Conservation (phyloP, 92 coral and sea anemone species). For the Bergia puertoricense region DNA sequence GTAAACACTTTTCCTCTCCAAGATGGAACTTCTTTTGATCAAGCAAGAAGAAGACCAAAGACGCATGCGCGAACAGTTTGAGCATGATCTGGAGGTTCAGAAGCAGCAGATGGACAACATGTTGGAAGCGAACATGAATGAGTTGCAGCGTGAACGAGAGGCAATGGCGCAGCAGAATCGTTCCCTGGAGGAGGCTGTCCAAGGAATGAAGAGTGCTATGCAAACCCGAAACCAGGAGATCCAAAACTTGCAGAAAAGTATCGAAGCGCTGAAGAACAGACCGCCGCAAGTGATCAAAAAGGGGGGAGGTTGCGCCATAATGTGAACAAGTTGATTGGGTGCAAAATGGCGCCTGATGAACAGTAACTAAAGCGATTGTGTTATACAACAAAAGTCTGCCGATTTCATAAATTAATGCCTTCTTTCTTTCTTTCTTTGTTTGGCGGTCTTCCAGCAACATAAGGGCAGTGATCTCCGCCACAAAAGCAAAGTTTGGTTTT, state of each 20-base stretch:
- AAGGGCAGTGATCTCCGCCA: no score
- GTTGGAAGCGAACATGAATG: conserved; percentile 66
- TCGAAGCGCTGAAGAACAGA: conserved; percentile 41
- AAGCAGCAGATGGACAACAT: conserved; percentile 61
- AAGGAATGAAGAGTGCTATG: conserved; percentile 50
- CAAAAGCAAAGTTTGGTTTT: no score
- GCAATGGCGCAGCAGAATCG: conserved; percentile 52
- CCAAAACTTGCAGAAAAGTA: conserved; percentile 39
- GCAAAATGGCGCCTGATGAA: no score
- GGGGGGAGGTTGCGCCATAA: conserved; percentile 34
- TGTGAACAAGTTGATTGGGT: conserved; percentile 12
- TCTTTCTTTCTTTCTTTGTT: no score
- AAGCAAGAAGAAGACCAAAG: conserved; percentile 63
- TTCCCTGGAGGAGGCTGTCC: conserved; percentile 46
- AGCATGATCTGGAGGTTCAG: conserved; percentile 51
- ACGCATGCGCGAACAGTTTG: conserved; percentile 64
- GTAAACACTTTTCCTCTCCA: not conserved
- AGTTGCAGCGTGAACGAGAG: conserved; percentile 53
- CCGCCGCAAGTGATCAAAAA: conserved; percentile 41
- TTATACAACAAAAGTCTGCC: no score
- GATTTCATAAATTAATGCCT: no score
- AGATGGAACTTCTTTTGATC: conserved; percentile 55
- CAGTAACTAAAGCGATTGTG: no score
- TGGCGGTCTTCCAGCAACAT: no score
- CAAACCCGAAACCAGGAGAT: conserved; percentile 51